phyloP scores from a whole-genome alignment of 2,797 vertebrate genomes.

The Erethizon dorsatum region DNA sequence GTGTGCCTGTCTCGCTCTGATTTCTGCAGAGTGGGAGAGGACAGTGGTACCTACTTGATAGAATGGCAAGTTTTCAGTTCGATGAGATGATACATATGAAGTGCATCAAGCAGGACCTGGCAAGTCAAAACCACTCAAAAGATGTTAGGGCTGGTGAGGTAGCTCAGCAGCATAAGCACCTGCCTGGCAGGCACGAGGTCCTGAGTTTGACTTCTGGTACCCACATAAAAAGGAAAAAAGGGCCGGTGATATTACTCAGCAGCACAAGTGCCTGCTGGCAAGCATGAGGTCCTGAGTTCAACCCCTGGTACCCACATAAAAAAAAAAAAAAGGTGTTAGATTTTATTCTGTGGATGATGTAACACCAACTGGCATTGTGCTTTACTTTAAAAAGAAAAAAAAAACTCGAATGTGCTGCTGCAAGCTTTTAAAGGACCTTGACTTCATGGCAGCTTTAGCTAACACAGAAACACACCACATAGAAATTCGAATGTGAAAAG shows the following conservation, averaged over 20 bases:
- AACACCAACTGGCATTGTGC: not conserved
- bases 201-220: too few species aligned
- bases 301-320: too few species aligned
- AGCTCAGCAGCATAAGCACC: too few species aligned
- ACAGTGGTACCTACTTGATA: not conserved
- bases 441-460: not conserved
- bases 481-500: constrained; percentile 64
- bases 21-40: not conserved
- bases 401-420: not conserved
- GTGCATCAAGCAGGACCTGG: not conserved
- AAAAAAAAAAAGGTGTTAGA: not conserved
- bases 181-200: too few species aligned
- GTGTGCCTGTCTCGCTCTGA: not conserved
- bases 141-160: not conserved
- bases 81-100: not conserved
- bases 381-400: constrained; percentile 16
- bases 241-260: too few species aligned
- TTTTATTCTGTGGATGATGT: not conserved
- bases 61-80: not conserved
- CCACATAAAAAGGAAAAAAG: too few species aligned
- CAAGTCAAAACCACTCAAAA: not conserved
- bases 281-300: too few species aligned
- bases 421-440: constrained; percentile 62
- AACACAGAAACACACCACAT: not conserved
- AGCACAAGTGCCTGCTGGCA: too few species aligned